Evolutionary conservation across 2,888 invertebrate genomes (phyloP), one percentile per base, ranked within the genome.

Genomic region (Acronicta aceris): DNA sequence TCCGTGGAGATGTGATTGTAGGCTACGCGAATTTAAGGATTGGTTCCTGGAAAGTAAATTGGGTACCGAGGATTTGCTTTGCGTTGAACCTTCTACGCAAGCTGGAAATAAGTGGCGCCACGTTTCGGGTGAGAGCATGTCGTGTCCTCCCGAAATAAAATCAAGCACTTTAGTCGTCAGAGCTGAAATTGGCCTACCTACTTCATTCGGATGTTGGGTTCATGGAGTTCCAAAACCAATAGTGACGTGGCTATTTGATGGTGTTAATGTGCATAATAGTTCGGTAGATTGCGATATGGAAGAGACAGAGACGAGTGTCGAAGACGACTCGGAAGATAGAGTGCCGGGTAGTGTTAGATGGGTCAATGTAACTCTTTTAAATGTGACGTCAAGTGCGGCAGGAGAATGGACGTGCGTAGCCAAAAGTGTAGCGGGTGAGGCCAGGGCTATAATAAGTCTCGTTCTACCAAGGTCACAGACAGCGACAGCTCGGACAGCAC

Each of bases 1-100:
- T 89, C 98, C 97, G 6, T 98, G 98, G 98, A 96, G 96, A 82
- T 98, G 98, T 88, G 98, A 98, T 87, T 98, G 98, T 89, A 96
- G 97, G 71, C 90, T 98, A 61, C 96, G 98, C 53, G 97, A 97
- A 62, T 97, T 98, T 79, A 96, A 98, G 62, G 96, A 96, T 76
- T 98, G 98, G 98, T 96, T 98, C 85, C 95, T 98, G 54, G 95
- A 96, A 53, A 97, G 96, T 79, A 98, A 97, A 79, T 94, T 98
- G 54, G 96, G 97, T 65, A 97, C 97, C 12, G 96, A 96, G 70
- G 96, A 97, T 43, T 95, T 98, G 74, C 95, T 96, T 51, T 98
- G 98, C 82, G 96, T 96, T 13, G 96, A 96, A 52, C 98, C 98
- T 1, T 92, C 95, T 5, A 95, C 95, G 49, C 95, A 98, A 67